These are phyloP conservation scores for Tortrix viridana DNA, from an alignment of 2,888 invertebrate genomes.

Conservation along the genomic window DNA sequence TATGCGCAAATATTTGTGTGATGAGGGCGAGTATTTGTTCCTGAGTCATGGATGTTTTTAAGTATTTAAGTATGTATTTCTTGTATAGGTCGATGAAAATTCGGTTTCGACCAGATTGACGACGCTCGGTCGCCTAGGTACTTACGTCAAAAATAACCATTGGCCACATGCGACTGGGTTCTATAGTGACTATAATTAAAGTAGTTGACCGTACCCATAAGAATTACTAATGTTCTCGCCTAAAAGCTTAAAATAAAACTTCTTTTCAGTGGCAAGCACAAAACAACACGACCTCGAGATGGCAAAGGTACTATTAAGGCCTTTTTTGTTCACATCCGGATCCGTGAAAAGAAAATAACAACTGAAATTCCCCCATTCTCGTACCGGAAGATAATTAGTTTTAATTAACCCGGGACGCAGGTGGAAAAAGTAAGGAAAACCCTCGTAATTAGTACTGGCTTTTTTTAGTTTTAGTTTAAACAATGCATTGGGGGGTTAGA, in stretches of 20 bases:
- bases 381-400: constrained; percentile 19
- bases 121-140: too few relatives aligned
- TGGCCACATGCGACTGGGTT: too few relatives aligned
- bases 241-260: constrained; percentile 3
- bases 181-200: too few relatives aligned
- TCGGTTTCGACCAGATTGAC: too few relatives aligned
- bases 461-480: constrained; percentile 20
- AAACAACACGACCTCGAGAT: background rate
- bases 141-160: too few relatives aligned
- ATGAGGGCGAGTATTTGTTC: too few relatives aligned
- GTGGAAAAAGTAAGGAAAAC: constrained; percentile 16
- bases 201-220: too few relatives aligned
- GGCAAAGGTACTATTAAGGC: background rate
- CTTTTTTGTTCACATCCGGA: constrained; percentile 5
- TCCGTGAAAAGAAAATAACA: constrained; percentile 13
- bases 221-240: background rate
- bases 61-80: too few relatives aligned
- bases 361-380: constrained; percentile 6
- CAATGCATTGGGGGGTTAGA: constrained; percentile 6
- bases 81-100: too few relatives aligned
- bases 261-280: constrained; percentile 8
- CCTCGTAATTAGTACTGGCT: constrained; percentile 15
- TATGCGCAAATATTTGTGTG: too few relatives aligned
- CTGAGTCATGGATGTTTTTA: too few relatives aligned
- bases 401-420: constrained; percentile 20